Percentiles rank a stretch among this genome's conserved stretches.
phyloP scores from a whole-genome alignment of 2,113 vertebrate genomes.

The Rostratula benghalensis region DNA sequence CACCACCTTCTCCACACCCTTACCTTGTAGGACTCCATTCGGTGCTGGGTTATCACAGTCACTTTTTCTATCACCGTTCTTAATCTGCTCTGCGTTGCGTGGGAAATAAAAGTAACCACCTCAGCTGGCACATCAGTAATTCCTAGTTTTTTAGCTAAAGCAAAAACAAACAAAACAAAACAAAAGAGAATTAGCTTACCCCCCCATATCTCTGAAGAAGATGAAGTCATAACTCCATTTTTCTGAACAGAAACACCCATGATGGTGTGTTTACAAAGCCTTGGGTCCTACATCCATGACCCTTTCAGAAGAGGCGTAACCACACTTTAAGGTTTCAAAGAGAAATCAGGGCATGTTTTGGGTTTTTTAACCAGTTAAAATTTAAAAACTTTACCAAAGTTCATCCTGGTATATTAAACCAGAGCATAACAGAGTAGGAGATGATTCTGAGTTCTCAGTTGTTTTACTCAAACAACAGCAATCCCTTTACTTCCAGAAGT shows the following conservation, averaged over 20 bases:
- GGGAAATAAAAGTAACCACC: slow-evolving; percentile 86
- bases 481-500: neutral
- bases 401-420: neutral
- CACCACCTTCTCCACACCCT: neutral
- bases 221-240: neutral
- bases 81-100: slow-evolving; percentile 82
- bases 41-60: slow-evolving; percentile 84
- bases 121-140: slow-evolving; percentile 85
- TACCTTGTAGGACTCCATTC: slow-evolving; percentile 86
- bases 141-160: slow-evolving; percentile 84
- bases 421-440: neutral
- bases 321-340: neutral
- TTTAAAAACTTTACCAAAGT: neutral
- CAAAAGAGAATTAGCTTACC: slow-evolving; percentile 21
- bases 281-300: neutral
- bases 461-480: neutral
- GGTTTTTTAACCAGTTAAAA: neutral
- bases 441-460: neutral
- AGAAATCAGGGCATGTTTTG: neutral
- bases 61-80: slow-evolving; percentile 86
- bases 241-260: neutral
- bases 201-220: neutral
- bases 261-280: neutral
- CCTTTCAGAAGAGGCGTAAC: neutral
- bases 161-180: neutral